Percentiles rank a stretch among this genome's conserved stretches.
Evolutionary conservation across 2,113 vertebrate genomes (phyloP).

Genomic region (Clarias magur): DNA sequence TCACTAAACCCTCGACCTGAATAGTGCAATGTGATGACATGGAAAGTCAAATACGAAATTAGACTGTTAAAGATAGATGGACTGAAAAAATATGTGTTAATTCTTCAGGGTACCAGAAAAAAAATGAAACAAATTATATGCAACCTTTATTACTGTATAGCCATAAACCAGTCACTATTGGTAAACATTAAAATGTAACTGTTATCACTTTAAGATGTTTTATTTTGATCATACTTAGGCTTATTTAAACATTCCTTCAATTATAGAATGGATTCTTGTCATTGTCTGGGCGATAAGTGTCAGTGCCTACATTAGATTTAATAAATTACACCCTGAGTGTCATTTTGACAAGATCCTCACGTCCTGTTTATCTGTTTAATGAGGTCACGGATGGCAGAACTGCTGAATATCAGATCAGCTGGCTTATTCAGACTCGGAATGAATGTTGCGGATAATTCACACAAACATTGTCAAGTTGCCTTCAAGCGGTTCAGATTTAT

Average conservation of each 20-base stretch:
- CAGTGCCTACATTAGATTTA: neutral
- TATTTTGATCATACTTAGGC: neutral
- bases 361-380: neutral
- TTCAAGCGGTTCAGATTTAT: neutral
- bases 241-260: neutral
- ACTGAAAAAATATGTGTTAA: neutral
- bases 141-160: neutral
- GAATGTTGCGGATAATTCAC: neutral
- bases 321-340: neutral
- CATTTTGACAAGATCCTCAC: neutral
- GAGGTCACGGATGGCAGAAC: neutral
- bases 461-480: neutral
- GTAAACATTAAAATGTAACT: neutral
- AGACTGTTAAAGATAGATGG: neutral
- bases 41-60: neutral
- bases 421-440: neutral
- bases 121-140: neutral
- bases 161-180: neutral
- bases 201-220: neutral
- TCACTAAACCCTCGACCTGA: neutral
- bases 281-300: neutral
- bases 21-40: neutral
- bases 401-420: neutral
- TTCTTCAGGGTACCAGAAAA: neutral
- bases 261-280: neutral